Evolutionary conservation across 2,113 vertebrate genomes (phyloP).

Genomic region (Peromyscus polionotus): DNA sequence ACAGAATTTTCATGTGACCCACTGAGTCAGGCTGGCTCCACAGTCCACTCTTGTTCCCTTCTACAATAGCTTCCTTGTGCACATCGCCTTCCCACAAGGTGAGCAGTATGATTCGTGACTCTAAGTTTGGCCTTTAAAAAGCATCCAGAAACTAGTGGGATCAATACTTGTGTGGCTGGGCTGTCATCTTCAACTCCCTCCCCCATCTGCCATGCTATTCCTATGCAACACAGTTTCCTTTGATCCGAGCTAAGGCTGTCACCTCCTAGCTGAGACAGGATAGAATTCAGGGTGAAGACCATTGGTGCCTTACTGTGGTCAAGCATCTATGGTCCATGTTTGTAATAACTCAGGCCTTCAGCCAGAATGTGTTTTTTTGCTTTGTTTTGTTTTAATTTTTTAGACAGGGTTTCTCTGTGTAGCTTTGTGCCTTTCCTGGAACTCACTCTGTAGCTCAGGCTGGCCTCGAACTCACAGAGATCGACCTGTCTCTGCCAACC

Average conservation of each 20-base stretch:
- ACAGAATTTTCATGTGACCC: not conserved
- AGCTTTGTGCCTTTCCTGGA: no score
- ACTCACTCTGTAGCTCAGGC: no score
- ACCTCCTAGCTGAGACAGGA: not conserved
- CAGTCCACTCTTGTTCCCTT: not conserved
- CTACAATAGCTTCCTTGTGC: not conserved
- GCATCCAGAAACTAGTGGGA: slow-evolving; percentile 66
- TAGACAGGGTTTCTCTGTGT: no score
- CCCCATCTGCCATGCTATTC: slow-evolving; percentile 42
- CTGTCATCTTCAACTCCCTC: slow-evolving; percentile 52
- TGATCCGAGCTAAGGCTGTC: not conserved
- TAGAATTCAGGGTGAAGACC: not conserved
- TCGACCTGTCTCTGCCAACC: no score
- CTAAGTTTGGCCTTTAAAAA: slow-evolving; percentile 64
- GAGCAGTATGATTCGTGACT: slow-evolving; percentile 11
- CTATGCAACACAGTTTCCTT: not conserved
- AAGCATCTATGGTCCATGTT: not conserved
- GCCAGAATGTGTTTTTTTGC: not conserved
- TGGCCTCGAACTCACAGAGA: no score
- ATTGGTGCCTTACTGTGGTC: not conserved
- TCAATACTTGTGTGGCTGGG: slow-evolving; percentile 56
- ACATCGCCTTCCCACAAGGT: not conserved
- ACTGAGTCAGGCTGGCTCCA: not conserved
- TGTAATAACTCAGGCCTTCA: not conserved
- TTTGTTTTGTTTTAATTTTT: no score